A percentile compares a stretch with the other conserved stretches of the same genome.
Conservation (phyloP, 2,888 invertebrate species). For the Xanthorhoe spadicearia region DNA sequence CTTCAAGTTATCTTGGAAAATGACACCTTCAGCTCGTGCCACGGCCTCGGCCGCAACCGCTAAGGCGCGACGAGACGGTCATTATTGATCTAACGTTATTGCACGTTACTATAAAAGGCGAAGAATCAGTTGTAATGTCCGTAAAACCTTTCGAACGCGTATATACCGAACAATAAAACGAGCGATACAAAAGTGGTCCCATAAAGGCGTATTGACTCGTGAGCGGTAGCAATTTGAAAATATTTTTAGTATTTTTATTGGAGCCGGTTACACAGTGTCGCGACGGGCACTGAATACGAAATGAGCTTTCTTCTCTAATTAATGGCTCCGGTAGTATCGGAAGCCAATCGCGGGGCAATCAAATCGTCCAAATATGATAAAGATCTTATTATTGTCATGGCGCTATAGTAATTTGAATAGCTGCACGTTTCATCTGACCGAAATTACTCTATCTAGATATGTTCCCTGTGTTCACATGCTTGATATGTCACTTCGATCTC, state of each 20-base stretch:
- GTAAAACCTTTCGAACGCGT: constrained; percentile 39
- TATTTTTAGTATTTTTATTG: constrained; percentile 62
- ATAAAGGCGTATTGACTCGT: constrained; percentile 51
- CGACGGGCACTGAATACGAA: constrained; percentile 64
- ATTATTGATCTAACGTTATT: constrained; percentile 30
- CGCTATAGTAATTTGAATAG: constrained; percentile 43
- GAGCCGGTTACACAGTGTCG: constrained; percentile 54
- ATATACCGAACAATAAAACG: constrained; percentile 47
- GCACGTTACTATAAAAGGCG: constrained; percentile 28
- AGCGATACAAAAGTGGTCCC: constrained; percentile 47
- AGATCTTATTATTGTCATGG: constrained; percentile 50
- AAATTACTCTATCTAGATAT: constrained; percentile 1
- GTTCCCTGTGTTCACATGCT: constrained; percentile 7
- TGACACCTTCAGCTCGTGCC: constrained; percentile 69
- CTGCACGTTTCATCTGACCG: constrained; percentile 15
- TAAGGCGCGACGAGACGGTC: constrained; percentile 20
- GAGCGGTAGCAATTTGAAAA: constrained; percentile 59
- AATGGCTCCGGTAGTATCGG: constrained; percentile 57
- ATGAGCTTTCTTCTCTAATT: constrained; percentile 66
- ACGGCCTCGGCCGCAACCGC: constrained; percentile 53
- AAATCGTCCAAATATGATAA: constrained; percentile 69
- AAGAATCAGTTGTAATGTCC: constrained; percentile 20
- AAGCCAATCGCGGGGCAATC: constrained; percentile 57
- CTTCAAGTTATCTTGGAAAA: constrained; percentile 66
- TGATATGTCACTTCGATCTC: not conserved